Evolutionary conservation across 2,113 vertebrate genomes (phyloP), one percentile per base, ranked within the genome.

Genomic region (Furnarius figulus): DNA sequence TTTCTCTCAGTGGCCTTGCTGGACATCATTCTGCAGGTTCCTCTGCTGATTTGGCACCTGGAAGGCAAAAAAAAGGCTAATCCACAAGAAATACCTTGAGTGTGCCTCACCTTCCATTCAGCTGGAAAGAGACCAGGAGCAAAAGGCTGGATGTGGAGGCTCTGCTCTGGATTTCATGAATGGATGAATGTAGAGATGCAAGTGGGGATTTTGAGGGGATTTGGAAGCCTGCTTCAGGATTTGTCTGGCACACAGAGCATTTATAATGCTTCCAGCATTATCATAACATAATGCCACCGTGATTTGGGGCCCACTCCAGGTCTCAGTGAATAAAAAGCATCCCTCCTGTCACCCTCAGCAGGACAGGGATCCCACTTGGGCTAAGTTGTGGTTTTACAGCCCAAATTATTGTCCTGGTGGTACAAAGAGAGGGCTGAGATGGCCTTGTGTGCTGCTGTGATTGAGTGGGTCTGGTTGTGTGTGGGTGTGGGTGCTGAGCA

Each of bases 161-260:
- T 91, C 61, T 70, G 94, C 75, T 96, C 90, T 90, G 95, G 93
- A 71, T 95, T 96, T 95, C 93, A 77, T 95, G 96, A 96, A 93
- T 95, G 94, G 95, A 83, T 85, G 85, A 55, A 79, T 77, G 85
- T 24, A 23, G 91, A 94, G 90, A 79, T 3, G 24, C 95, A 85
- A 77, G 91, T 59, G 82, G 84, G 93, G 95, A 95, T 96, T 96
- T 91, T 8, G 95, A 91, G 85, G 90, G 93, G 95, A 96, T 96
- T 96, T 97, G 93, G 93, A 86, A 88, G 92, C 92, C 87, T 92
- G 93, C 91, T 96, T 79, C 90, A 93, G 89, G 96, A 94, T 96
- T 95, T 96, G 78, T 77, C 96, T 91, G 93, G 81, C 91, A 93
- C 11, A 30, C 85, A 86, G 80, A 94, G 87, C 78, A 25, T 94